Conservation (phyloP, 2,797 vertebrate species). For the Moxostoma hubbsi region DNA sequence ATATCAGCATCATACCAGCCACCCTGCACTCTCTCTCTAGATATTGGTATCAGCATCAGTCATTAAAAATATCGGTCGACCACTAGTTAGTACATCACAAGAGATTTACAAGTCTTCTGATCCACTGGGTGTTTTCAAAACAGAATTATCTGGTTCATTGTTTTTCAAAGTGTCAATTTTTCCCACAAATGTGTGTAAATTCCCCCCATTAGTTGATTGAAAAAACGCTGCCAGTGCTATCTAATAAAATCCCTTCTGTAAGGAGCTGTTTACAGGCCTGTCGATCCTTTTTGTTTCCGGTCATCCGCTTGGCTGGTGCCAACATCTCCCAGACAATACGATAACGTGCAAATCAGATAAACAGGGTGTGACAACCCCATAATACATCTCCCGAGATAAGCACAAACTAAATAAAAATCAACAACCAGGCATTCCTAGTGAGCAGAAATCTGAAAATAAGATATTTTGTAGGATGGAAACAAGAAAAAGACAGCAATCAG, state of each 20-base stretch:
- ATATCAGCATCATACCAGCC: neutral
- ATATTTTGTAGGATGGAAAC: conserved; percentile 10
- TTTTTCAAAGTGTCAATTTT: conserved; percentile 58
- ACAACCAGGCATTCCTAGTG: conserved; percentile 20
- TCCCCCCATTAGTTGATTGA: conserved; percentile 64
- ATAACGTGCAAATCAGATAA: conserved; percentile 58
- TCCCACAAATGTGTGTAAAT: conserved; percentile 67
- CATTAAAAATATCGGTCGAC: neutral
- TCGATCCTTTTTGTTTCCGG: conserved; percentile 38
- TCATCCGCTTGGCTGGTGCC: conserved; percentile 21
- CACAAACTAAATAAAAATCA: conserved; percentile 4
- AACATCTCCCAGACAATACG: conserved; percentile 19
- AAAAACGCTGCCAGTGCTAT: conserved; percentile 57
- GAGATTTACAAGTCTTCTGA: neutral
- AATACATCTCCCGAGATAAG: conserved; percentile 56
- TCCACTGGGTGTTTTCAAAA: conserved; percentile 21
- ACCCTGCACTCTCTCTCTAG: neutral
- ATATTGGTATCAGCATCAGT: too few relatives aligned
- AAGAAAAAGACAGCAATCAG: conserved; percentile 31
- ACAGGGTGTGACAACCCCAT: conserved; percentile 44
- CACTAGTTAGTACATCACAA: neutral
- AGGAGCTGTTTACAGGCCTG: conserved; percentile 43
- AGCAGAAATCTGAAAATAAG: conserved; percentile 39
- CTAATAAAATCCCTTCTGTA: conserved; percentile 41
- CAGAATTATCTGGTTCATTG: conserved; percentile 27